phyloP scores from a whole-genome alignment of 2,888 invertebrate species.

The Cheilosia soror region DNA sequence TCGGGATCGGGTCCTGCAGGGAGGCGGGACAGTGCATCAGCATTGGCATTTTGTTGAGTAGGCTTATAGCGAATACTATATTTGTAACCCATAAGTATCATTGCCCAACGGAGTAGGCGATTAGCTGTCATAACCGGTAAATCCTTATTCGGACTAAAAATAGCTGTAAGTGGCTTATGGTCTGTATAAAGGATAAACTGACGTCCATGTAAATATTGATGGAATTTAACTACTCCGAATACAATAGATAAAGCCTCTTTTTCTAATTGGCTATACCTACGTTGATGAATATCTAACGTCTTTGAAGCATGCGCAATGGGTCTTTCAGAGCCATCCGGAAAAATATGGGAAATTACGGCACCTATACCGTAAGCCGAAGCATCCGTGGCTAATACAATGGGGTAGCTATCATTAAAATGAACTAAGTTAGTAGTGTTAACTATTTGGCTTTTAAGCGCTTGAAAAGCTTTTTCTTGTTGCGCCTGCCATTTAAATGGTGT shows the following conservation, averaged over 20 bases:
- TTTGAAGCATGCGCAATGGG: conserved; percentile 42
- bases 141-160: too few species aligned
- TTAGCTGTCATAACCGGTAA: too few species aligned
- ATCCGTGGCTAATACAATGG: conserved; percentile 25
- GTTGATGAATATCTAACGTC: conserved; percentile 35
- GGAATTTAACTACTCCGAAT: conserved; percentile 36
- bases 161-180: too few species aligned
- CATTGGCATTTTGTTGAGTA: too few species aligned
- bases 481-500: conserved; percentile 70
- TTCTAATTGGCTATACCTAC: conserved; percentile 38
- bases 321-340: conserved; percentile 33
- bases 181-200: too few species aligned
- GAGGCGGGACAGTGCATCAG: too few species aligned
- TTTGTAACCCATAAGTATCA: too few species aligned
- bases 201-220: too few species aligned
- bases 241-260: conserved; percentile 39
- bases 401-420: conserved; percentile 40
- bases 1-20: too few species aligned
- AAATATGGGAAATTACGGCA: conserved; percentile 35
- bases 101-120: too few species aligned
- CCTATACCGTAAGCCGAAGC: conserved; percentile 26
- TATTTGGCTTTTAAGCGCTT: conserved; percentile 75
- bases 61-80: too few species aligned
- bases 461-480: conserved; percentile 76
- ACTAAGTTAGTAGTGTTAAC: conserved; percentile 23